Conservation (phyloP, 1,140 invertebrate species). For the Homarus americanus region DNA sequence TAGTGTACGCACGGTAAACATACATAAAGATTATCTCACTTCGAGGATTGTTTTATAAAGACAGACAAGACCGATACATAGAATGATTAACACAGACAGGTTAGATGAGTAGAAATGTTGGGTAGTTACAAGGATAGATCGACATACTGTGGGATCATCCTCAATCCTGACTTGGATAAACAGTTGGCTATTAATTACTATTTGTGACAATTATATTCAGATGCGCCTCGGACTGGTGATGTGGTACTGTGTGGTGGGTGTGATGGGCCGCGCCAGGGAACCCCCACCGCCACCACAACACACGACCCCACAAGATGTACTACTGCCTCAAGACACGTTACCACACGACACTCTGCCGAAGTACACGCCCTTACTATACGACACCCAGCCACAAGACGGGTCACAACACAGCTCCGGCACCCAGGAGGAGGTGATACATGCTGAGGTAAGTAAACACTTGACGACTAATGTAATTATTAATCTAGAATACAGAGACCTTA, state of each 20-base stretch:
- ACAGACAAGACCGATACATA: no score
- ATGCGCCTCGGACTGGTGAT: conserved; percentile 59
- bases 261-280: not conserved
- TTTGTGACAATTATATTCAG: not conserved
- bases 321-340: not conserved
- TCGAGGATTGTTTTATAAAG: no score
- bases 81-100: no score
- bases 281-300: not conserved
- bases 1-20: no score
- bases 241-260: not conserved
- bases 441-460: conserved; percentile 3
- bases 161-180: no score
- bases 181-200: no score
- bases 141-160: no score
- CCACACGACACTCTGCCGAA: not conserved
- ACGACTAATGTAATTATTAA: no score
- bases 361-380: not conserved
- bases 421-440: not conserved
- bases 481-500: no score
- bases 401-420: not conserved
- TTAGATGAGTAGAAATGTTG: no score
- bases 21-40: no score
- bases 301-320: not conserved
- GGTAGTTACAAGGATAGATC: no score
- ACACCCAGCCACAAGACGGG: not conserved